These are phyloP conservation scores for Willisornis vidua DNA, from an alignment of 2,113 vertebrate genomes.

Conservation along the genomic window DNA sequence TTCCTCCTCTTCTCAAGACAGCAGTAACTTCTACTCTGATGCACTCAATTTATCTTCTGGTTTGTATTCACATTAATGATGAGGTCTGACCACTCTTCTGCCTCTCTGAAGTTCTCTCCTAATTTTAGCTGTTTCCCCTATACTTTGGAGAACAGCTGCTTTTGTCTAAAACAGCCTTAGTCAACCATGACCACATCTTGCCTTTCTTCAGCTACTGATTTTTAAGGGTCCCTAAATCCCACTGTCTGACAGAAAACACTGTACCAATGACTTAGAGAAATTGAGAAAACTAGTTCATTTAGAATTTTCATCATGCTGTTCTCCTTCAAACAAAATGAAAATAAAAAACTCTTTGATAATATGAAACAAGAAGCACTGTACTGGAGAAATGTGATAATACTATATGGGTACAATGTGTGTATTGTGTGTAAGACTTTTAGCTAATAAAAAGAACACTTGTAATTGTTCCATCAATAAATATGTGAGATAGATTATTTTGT, in stretches of 20 bases:
- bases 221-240: neutral
- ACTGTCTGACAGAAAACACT: neutral
- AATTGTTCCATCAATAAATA: neutral
- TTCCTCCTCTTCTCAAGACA: neutral
- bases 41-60: neutral
- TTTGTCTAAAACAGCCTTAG: neutral
- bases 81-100: neutral
- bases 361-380: neutral
- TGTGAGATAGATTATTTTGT: neutral
- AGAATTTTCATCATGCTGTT: neutral
- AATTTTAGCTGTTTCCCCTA: neutral
- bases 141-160: neutral
- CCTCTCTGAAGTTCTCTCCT: neutral
- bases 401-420: neutral
- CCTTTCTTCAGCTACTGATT: neutral
- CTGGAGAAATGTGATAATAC: neutral
- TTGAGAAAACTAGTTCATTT: neutral
- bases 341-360: fast-evolving
- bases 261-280: neutral
- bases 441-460: neutral
- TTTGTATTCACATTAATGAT: neutral
- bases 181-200: neutral
- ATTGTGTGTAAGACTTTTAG: neutral
- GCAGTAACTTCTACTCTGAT: neutral
- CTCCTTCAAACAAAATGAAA: neutral